These are phyloP conservation scores for Lasioglossum vierecki DNA, from an alignment of 2,888 invertebrate genomes.

Conservation along the genomic window DNA sequence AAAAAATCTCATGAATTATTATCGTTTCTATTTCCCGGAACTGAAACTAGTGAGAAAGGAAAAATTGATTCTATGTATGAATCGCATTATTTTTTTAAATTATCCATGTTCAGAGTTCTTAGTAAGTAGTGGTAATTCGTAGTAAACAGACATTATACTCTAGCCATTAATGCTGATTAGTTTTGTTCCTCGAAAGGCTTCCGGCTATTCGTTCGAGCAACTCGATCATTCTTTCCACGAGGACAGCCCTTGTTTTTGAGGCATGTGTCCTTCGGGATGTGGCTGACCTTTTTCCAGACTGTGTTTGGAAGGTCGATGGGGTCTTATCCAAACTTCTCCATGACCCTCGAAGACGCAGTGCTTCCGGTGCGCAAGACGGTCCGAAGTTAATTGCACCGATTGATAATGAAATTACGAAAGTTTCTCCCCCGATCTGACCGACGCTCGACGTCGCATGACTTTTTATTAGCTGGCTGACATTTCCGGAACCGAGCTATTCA, in stretches of 20 bases:
- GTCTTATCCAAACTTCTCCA: constrained; percentile 10
- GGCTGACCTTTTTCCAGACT: constrained; percentile 42
- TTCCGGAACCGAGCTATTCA: constrained; percentile 81
- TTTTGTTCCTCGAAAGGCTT: not conserved
- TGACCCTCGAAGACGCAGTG: constrained; percentile 5
- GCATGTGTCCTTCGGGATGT: constrained; percentile 36
- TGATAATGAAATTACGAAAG: constrained; percentile 77
- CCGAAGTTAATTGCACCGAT: constrained; percentile 71
- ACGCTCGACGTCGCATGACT: constrained; percentile 84
- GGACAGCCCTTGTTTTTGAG: not conserved
- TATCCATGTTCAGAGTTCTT: not conserved
- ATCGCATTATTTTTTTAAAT: not conserved
- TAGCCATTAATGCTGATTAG: not conserved
- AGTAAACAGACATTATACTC: too few species aligned
- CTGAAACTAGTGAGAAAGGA: not conserved
- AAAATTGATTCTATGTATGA: not conserved
- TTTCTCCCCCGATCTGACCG: constrained; percentile 54
- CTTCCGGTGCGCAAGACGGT: not conserved
- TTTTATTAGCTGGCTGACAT: constrained; percentile 86
- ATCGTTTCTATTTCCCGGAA: not conserved
- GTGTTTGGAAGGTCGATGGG: constrained; percentile 28
- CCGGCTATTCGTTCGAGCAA: not conserved
- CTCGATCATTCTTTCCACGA: not conserved
- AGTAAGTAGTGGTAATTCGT: not conserved
- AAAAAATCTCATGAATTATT: not conserved